phyloP scores from a whole-genome alignment of 2,888 invertebrate species.

The Mesorhabditis spiculigera region DNA sequence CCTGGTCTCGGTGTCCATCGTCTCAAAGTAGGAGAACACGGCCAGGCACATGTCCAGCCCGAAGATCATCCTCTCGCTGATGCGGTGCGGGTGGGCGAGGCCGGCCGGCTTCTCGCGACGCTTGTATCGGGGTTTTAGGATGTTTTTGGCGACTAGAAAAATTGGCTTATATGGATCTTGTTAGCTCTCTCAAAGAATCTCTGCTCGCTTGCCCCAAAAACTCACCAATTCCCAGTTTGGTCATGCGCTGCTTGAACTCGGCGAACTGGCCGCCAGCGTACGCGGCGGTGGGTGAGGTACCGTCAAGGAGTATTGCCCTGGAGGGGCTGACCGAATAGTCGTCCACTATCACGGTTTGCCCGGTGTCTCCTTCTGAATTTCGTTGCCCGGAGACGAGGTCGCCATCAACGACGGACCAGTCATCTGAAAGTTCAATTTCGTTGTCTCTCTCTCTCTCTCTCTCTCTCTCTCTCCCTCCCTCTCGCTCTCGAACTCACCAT shows the following conservation, averaged over 20 bases:
- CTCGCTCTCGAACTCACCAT: background rate
- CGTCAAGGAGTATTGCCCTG: background rate
- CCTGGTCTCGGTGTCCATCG: slow-evolving; percentile 1
- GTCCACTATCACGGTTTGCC: background rate
- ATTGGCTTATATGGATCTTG: too few relatives aligned
- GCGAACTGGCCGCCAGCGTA: slow-evolving; percentile 2
- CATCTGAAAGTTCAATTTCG: background rate
- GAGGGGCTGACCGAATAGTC: background rate
- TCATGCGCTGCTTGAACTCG: background rate
- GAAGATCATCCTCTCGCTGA: slow-evolving; percentile 4
- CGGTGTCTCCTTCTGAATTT: background rate
- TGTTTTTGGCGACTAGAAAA: background rate
- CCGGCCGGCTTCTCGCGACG: slow-evolving; percentile 1
- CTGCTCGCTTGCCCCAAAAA: too few relatives aligned
- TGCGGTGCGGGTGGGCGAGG: background rate
- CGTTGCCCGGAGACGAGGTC: background rate
- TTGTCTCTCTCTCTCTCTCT: too few relatives aligned
- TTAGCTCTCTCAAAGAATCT: too few relatives aligned
- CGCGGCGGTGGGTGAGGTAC: background rate
- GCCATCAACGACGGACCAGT: background rate
- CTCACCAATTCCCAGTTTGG: background rate
- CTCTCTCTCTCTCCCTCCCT: too few relatives aligned
- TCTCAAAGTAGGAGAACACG: slow-evolving; percentile 4
- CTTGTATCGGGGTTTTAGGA: background rate
- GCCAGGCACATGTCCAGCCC: slow-evolving; percentile 4